Evolutionary conservation across 2,113 vertebrate species (phyloP), one percentile per base, ranked within the genome.

Genomic region (Trachemys scripta): DNA sequence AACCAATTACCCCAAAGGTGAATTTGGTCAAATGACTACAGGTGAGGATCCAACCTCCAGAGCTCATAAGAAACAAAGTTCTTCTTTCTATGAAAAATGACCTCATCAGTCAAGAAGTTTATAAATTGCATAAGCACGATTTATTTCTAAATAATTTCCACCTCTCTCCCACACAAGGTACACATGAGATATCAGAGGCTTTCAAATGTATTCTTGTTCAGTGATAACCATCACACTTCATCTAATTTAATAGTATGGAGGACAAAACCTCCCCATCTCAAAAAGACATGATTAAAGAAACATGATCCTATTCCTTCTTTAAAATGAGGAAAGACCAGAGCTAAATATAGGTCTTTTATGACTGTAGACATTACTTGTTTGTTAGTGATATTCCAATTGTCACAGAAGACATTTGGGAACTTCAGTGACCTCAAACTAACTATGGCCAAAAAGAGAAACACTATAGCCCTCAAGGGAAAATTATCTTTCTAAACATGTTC

Each of bases 381-480:
- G 80, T 42, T 79, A 79, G 78, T 17, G 82, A 89, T 24, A 87
- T 90, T 82, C 75, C n/a, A 2, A 8, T 86, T 47, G 47, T 72
- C 89, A 51, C 86, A 82, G 38, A 89, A 35, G 90, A 65, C 2
- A 1, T 13, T 91, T 0, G 0, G 42, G 45, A 94, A 88, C 13
- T 8, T 94, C 35, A 59, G 14, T 2, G 54, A 88, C 47, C 62
- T 92, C 16, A 12, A 72, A 51, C 12, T 8, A 82, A 89, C 10
- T 59, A 56, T 20, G 56, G 47, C 72, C 25, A 92, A 72, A 97
- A 75, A 25, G 59, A 90, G 92, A 96, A 97, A 54, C 1, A 9
- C 76, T 87, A 38, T 13, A 82, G 16, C 42, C 92, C 82, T 88
- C 75, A 88, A 83, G 62, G 82, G 92, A 96, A 90, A 89, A 95